phyloP scores from a whole-genome alignment of 1,140 invertebrate species.

The Brachionus plicatilis region DNA sequence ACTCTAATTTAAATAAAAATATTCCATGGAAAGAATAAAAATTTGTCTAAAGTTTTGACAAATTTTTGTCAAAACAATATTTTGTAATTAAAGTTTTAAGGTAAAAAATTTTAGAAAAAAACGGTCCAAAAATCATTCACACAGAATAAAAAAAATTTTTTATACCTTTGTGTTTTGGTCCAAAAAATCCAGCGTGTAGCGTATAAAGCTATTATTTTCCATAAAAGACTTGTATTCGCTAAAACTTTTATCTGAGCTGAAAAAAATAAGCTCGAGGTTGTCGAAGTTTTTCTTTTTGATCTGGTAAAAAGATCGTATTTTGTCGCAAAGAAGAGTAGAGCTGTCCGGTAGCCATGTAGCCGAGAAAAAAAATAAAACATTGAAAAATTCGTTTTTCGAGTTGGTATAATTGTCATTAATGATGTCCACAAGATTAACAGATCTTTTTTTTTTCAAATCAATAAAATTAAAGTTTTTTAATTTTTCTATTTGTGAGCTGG shows the following conservation, averaged over 20 bases:
- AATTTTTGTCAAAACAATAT: too few species aligned
- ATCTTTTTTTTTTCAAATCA: neutral
- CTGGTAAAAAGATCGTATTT: neutral
- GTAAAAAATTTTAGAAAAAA: too few species aligned
- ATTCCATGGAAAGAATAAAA: too few species aligned
- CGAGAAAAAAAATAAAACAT: conserved; percentile 13
- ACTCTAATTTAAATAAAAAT: too few species aligned
- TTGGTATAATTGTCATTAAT: neutral
- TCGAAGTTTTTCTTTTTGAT: neutral
- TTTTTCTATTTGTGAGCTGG: neutral
- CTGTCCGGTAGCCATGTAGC: neutral
- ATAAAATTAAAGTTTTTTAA: neutral
- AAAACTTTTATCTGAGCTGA: conserved; percentile 15
- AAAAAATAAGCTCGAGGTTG: conserved; percentile 9
- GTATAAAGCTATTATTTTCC: conserved; percentile 16
- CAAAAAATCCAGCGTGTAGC: neutral
- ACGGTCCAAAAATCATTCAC: too few species aligned
- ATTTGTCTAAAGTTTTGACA: too few species aligned
- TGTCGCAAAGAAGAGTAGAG: neutral
- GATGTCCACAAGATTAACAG: neutral
- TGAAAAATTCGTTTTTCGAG: neutral
- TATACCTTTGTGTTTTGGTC: conserved; percentile 8
- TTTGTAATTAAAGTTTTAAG: too few species aligned
- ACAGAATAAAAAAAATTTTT: neutral
- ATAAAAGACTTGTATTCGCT: neutral